Base-by-base conservation (phyloP, 2,888 invertebrate genomes). In the Chloromyia formosa region DNA sequence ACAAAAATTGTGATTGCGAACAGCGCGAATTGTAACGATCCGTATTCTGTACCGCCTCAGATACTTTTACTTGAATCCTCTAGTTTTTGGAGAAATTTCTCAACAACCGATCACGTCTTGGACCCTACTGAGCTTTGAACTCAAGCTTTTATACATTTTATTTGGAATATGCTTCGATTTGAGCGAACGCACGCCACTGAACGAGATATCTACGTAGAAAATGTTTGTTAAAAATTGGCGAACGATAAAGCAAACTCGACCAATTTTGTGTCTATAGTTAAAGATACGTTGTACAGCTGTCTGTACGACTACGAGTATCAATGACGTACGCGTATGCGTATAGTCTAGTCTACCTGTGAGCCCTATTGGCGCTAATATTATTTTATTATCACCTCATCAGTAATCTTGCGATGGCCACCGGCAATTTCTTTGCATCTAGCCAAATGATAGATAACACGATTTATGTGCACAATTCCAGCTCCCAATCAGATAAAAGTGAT, bases 61-160 rank as follows among this genome's bases (percentile, higher is more conserved):
- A 20, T 20, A 18, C 16, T 18, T 18, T 56, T 20, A 18, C 56
- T 18, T 56, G 20, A 22, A 18, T 10, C 12, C 23, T 45, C 49
- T 22, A 1, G 16, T n/a, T 20, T 35, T 40, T n/a, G 49, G 45
- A 18, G 45, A 66, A 35, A 66, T 20, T 16, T 20, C 45, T 66
- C 66, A 45, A 20, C 66, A 49, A 66, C 12, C 35, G 45, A 66
- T 66, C 66, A 45, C 71, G 56, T 18, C 56, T 71, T 16, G 14
- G 58, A 18, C 40, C 40, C 40, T 16, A 71, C 58, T 58, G 58
- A 54, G 71, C 71, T 23, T 18, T 22, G 40, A n/a, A 58, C 7
- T n/a, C 40, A 56, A 56, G 71, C 71, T 71, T 71, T 71, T 71
- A 71, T 71, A 71, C 71, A 10, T 58, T 71, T 58, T 71, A 23